Percentiles rank a stretch among this genome's conserved stretches.
Conservation (phyloP, 1,140 invertebrate species). For the Halictus rubicundus region DNA sequence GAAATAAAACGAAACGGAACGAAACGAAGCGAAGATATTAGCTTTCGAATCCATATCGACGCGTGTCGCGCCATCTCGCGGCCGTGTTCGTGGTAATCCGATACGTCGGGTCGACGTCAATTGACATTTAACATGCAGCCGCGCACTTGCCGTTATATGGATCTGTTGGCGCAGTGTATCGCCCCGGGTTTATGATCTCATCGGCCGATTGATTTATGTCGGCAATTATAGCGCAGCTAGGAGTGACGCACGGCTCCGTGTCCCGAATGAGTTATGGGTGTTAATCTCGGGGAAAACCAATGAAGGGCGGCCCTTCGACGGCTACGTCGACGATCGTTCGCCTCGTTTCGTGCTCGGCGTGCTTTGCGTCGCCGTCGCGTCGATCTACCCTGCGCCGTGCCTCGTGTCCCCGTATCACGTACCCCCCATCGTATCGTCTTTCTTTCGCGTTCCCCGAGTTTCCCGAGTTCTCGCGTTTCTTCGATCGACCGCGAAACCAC, state of each 20-base stretch:
- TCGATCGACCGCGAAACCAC: conserved; percentile 18
- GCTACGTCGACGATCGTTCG: conserved; percentile 21
- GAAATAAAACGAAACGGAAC: too few relatives aligned
- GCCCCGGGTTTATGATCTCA: conserved; percentile 81
- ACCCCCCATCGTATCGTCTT: background rate
- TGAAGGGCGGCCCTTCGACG: conserved; percentile 55
- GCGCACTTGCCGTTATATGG: conserved; percentile 74
- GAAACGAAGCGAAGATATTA: conserved; percentile 25
- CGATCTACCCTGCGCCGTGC: too few relatives aligned
- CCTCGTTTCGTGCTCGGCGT: background rate
- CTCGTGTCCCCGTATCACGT: too few relatives aligned
- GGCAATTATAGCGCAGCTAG: conserved; percentile 80
- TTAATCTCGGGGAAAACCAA: conserved; percentile 77
- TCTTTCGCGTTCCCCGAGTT: background rate
- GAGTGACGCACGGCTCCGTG: conserved; percentile 77
- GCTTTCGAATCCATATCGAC: conserved; percentile 28
- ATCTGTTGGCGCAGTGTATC: conserved; percentile 75
- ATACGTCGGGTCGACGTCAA: conserved; percentile 69
- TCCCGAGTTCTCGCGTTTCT: background rate
- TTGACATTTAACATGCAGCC: conserved; percentile 78
- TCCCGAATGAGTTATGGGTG: conserved; percentile 79
- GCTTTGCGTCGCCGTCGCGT: conserved; percentile 15
- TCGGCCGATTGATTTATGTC: conserved; percentile 81
- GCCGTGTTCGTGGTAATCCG: conserved; percentile 61
- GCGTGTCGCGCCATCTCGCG: conserved; percentile 56